Evolutionary conservation across 1,140 invertebrate genomes (phyloP).

Genomic region (Laupala kohalensis): DNA sequence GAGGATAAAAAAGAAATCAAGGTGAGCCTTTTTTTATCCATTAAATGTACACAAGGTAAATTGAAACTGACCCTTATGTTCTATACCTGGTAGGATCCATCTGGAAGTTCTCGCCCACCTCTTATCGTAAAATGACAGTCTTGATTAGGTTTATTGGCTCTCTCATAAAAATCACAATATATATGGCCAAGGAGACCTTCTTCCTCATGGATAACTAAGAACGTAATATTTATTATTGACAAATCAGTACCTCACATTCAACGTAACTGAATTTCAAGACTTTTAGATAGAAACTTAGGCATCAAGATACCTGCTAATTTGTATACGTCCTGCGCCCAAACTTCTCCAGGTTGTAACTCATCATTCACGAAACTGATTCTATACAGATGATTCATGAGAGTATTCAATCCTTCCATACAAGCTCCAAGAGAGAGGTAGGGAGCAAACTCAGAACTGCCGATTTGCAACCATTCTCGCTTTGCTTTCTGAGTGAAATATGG

Average conservation of each 20-base stretch:
- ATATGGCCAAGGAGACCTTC: slow-evolving; percentile 82
- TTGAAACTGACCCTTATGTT: neutral
- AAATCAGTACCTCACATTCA: no score
- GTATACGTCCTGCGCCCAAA: slow-evolving; percentile 75
- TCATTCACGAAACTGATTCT: slow-evolving; percentile 59
- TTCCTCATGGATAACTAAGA: slow-evolving; percentile 50
- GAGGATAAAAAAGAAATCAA: slow-evolving; percentile 15
- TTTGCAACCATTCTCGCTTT: slow-evolving; percentile 52
- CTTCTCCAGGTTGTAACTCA: slow-evolving; percentile 60
- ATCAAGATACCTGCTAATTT: slow-evolving; percentile 53
- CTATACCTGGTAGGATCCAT: slow-evolving; percentile 76
- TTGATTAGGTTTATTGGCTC: slow-evolving; percentile 81
- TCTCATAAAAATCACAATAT: slow-evolving; percentile 94
- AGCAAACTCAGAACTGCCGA: slow-evolving; percentile 51
- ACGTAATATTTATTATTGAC: neutral
- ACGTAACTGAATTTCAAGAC: neutral
- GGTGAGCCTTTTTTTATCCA: neutral
- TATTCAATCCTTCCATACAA: slow-evolving; percentile 92
- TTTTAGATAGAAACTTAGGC: neutral
- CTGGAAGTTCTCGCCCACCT: slow-evolving; percentile 66
- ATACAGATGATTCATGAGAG: slow-evolving; percentile 66
- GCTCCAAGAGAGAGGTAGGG: slow-evolving; percentile 88
- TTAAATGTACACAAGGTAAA: neutral
- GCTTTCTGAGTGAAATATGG: slow-evolving; percentile 63
- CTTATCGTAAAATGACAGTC: slow-evolving; percentile 98